These are phyloP conservation scores for Mastomys coucha DNA, from an alignment of 2,113 vertebrate species.

Conservation along the genomic window DNA sequence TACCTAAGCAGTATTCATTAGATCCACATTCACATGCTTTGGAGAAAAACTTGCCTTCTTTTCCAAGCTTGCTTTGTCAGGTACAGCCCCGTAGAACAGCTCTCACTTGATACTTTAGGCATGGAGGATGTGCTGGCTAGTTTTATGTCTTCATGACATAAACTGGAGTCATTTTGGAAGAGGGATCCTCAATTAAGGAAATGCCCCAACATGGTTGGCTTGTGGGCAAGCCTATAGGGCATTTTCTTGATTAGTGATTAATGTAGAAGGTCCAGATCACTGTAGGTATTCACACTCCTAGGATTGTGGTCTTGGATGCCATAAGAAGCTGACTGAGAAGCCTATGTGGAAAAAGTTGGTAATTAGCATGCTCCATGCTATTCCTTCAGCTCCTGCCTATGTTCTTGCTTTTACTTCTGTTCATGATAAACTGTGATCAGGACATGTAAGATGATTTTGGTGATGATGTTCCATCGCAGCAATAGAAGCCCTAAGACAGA, in stretches of 20 bases:
- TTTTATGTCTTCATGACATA: not conserved
- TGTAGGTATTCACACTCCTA: not conserved
- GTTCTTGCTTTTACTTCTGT: not conserved
- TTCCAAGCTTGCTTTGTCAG: not conserved
- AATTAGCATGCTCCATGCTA: not conserved
- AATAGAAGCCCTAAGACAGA: not conserved
- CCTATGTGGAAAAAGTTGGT: not conserved
- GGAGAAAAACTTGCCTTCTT: constrained; percentile 11
- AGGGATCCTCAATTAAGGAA: not conserved
- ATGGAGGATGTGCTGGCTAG: not conserved
- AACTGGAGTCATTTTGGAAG: not conserved
- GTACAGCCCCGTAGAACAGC: not conserved
- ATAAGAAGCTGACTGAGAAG: not conserved
- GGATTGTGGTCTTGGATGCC: not conserved
- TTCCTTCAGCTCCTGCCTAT: no score
- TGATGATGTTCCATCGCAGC: not conserved
- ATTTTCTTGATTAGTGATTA: not conserved
- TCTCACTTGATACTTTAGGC: not conserved
- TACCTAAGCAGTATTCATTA: not conserved
- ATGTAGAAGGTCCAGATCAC: not conserved
- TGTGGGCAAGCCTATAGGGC: not conserved
- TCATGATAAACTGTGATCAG: not conserved
- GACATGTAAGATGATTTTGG: not conserved
- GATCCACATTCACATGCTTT: not conserved
- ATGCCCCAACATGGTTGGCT: not conserved